Percentiles rank a stretch among this genome's conserved stretches.
Evolutionary conservation across 2,797 vertebrate species (phyloP).

Genomic region (Prionace glauca): DNA sequence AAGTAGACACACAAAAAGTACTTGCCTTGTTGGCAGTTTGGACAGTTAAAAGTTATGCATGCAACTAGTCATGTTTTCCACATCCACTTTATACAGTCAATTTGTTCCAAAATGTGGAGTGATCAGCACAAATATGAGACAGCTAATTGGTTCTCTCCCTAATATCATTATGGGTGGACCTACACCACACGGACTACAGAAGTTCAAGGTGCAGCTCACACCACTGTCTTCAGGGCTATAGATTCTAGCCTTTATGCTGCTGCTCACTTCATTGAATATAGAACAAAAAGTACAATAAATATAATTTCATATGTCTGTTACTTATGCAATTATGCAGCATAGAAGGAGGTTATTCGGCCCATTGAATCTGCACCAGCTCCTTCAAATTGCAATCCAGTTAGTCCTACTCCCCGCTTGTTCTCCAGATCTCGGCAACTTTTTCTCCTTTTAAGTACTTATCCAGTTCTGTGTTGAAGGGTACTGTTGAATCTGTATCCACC

Average conservation of each 20-base stretch:
- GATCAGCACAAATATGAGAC: neutral
- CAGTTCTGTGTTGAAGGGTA: neutral
- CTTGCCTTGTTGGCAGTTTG: neutral
- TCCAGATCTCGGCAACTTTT: neutral
- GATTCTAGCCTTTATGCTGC: too few relatives aligned
- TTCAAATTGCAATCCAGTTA: neutral
- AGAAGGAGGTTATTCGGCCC: too few relatives aligned
- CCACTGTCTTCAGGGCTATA: too few relatives aligned
- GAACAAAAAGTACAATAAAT: neutral
- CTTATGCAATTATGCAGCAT: too few relatives aligned
- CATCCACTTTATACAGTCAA: neutral
- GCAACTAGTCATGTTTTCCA: neutral
- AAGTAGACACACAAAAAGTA: neutral
- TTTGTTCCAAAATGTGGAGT: neutral
- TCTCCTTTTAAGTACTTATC: neutral
- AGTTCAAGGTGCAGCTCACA: too few relatives aligned
- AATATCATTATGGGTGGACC: too few relatives aligned
- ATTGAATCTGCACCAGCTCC: neutral
- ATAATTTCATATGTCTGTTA: neutral
- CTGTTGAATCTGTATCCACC: neutral
- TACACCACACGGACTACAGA: too few relatives aligned
- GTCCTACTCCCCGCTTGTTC: neutral
- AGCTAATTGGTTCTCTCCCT: neutral
- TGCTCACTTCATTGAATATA: too few relatives aligned
- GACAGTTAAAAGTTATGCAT: neutral